Percentiles rank a stretch among this genome's conserved stretches.
These are phyloP conservation scores for Drosophila aff. DNA, from an alignment of 1,140 invertebrate genomes.

Conservation along the genomic window DNA sequence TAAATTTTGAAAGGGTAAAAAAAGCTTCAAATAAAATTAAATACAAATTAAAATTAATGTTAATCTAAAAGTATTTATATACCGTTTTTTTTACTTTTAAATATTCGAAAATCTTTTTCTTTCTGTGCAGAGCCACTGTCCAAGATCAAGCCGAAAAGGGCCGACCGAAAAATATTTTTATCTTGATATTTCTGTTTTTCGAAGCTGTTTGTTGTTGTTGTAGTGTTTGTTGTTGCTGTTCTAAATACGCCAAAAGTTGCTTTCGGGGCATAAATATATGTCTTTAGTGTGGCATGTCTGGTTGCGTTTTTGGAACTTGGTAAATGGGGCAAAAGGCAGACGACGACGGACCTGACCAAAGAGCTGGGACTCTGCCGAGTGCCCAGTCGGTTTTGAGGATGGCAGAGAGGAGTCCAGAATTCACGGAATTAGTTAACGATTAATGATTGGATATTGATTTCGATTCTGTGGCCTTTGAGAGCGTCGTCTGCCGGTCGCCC, in stretches of 20 bases:
- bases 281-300: constrained; percentile 82
- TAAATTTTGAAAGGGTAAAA: too few species aligned
- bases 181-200: constrained; percentile 71
- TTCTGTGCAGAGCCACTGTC: constrained; percentile 51
- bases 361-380: neutral
- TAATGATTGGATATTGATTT: constrained; percentile 84
- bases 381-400: neutral
- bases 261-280: constrained; percentile 80
- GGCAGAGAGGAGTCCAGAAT: constrained; percentile 49
- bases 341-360: constrained; percentile 24
- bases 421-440: constrained; percentile 83
- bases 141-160: constrained; percentile 64
- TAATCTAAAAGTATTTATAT: neutral
- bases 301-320: constrained; percentile 78
- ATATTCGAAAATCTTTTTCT: neutral
- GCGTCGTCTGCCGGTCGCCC: constrained; percentile 4
- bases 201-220: constrained; percentile 49
- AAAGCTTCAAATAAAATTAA: neutral
- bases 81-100: too few species aligned
- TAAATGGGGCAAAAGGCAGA: constrained; percentile 62
- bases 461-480: constrained; percentile 17
- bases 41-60: too few species aligned
- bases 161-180: constrained; percentile 78
- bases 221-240: constrained; percentile 66
- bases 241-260: constrained; percentile 79